A percentile compares a stretch with the other conserved stretches of the same genome.
Conservation (phyloP, 2,797 vertebrate species). For the Hemibagrus guttatus region DNA sequence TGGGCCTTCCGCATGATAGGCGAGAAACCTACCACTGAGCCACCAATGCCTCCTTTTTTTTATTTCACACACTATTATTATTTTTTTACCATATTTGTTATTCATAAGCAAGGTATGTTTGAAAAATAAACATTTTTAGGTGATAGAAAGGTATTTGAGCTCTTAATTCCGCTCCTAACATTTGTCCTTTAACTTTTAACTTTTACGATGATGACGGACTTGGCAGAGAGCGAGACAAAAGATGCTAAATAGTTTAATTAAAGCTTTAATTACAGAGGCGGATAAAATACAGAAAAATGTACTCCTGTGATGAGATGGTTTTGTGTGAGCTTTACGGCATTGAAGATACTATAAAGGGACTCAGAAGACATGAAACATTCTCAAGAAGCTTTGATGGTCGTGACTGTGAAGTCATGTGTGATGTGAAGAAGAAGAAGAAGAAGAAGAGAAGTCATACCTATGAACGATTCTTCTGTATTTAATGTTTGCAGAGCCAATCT, state of each 20-base stretch:
- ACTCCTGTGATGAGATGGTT: background rate
- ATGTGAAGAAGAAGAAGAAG: background rate
- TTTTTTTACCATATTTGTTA: background rate
- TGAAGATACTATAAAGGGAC: background rate
- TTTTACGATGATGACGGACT: background rate
- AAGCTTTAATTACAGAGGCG: background rate
- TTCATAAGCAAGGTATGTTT: background rate
- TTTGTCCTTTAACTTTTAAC: background rate
- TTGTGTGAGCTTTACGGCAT: background rate
- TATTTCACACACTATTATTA: background rate
- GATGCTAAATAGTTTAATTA: background rate
- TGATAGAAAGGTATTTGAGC: background rate
- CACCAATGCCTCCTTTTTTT: no score
- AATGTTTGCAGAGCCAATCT: conserved; percentile 58
- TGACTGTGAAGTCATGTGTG: background rate
- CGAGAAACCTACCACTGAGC: no score
- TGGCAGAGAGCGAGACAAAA: background rate
- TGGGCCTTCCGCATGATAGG: no score
- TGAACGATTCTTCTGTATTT: conserved; percentile 28
- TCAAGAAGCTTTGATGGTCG: background rate
- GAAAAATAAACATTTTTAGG: background rate
- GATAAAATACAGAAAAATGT: background rate
- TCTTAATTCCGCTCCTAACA: background rate
- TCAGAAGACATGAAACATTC: background rate
- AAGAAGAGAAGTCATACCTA: background rate